These are phyloP conservation scores for Sthenelais limicola DNA, from an alignment of 2,888 invertebrate genomes.

Conservation along the genomic window DNA sequence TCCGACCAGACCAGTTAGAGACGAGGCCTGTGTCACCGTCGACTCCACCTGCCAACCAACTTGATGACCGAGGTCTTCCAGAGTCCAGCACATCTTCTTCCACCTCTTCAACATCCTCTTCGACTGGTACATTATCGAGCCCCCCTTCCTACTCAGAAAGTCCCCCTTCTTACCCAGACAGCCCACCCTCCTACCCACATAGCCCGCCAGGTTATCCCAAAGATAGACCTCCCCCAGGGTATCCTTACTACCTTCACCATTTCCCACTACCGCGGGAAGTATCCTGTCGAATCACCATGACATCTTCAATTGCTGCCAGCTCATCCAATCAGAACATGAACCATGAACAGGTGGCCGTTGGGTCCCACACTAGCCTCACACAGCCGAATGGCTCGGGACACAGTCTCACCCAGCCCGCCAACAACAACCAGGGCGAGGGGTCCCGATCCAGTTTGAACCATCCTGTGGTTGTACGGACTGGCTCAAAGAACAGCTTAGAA, in stretches of 20 bases:
- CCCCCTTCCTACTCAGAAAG: conserved; percentile 24
- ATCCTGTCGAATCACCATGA: conserved; percentile 18
- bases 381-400: conserved; percentile 23
- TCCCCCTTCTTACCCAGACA: conserved; percentile 30
- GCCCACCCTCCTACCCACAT: conserved; percentile 30
- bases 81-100: neutral
- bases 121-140: conserved; percentile 8
- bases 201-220: conserved; percentile 26
- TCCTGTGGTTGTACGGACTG: conserved; percentile 25
- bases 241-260: conserved; percentile 8
- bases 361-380: conserved; percentile 22
- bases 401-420: conserved; percentile 19
- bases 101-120: neutral
- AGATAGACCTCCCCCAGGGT: neutral
- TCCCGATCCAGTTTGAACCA: conserved; percentile 26
- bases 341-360: conserved; percentile 6
- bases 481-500: conserved; percentile 24
- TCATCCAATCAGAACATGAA: conserved; percentile 1
- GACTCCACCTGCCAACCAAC: neutral
- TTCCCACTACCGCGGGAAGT: conserved; percentile 14
- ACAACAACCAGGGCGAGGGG: conserved; percentile 16
- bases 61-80: too few species aligned
- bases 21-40: conserved; percentile 16
- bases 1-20: conserved; percentile 2
- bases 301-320: conserved; percentile 7